Evolutionary conservation across 2,888 invertebrate species (phyloP).

Genomic region (Branchipolynoe longqiensis): DNA sequence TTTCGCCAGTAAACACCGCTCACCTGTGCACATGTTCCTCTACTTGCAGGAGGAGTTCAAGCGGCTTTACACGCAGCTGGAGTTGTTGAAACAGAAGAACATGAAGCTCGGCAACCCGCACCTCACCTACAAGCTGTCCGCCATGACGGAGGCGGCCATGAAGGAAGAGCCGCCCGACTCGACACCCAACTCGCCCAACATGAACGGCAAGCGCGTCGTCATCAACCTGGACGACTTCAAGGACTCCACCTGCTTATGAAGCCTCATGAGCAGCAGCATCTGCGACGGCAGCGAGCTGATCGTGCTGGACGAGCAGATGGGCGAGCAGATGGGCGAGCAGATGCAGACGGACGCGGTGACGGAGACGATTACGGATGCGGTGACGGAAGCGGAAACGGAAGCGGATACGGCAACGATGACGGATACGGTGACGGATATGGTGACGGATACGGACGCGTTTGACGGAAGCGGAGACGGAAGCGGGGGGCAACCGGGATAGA

Average conservation of each 20-base stretch:
- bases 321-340: background rate
- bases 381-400: no score
- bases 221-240: conserved; percentile 79
- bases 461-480: no score
- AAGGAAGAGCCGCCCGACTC: conserved; percentile 75
- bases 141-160: conserved; percentile 91
- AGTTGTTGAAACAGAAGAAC: conserved; percentile 89
- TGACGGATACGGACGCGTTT: no score
- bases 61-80: conserved; percentile 90
- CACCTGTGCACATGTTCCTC: no score
- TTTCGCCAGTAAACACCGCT: no score
- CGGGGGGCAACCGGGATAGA: no score
- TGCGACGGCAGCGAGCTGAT: conserved; percentile 11
- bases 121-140: conserved; percentile 88
- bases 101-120: conserved; percentile 89
- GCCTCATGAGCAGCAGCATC: background rate
- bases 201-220: conserved; percentile 79
- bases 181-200: conserved; percentile 75
- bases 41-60: conserved; percentile 89
- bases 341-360: background rate
- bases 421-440: no score
- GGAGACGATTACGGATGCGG: no score
- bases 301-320: background rate
- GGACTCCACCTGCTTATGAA: conserved; percentile 77
- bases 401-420: no score